Evolutionary conservation across 2,797 vertebrate genomes (phyloP).

Genomic region (Arrhamphus sclerolepis): DNA sequence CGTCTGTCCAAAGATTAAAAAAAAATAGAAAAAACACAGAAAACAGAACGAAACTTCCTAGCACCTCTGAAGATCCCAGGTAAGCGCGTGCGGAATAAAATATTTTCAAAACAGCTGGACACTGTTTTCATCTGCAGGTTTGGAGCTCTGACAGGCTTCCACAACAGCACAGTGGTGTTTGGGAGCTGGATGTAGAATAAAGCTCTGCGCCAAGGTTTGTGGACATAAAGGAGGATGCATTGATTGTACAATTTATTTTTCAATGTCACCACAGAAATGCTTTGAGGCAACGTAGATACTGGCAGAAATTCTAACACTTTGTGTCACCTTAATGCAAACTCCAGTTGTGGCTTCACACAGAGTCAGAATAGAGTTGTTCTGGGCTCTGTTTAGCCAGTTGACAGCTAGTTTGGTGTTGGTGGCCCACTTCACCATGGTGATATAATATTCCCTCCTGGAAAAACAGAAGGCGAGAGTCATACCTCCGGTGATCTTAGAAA

Average conservation of each 20-base stretch:
- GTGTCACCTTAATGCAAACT: conserved; percentile 92
- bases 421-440: conserved; percentile 98
- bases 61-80: too few relatives aligned
- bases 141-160: neutral
- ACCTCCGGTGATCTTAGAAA: conserved; percentile 5
- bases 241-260: neutral
- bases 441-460: conserved; percentile 90
- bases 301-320: conserved; percentile 14
- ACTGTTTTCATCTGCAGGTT: neutral
- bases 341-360: conserved; percentile 96
- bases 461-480: conserved; percentile 25
- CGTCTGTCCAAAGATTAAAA: too few relatives aligned
- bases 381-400: conserved; percentile 97
- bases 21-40: too few relatives aligned
- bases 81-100: neutral
- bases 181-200: conserved; percentile 3
- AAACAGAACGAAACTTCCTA: too few relatives aligned
- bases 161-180: neutral
- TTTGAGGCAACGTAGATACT: neutral
- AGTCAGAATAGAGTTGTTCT: conserved; percentile 96
- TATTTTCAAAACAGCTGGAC: neutral
- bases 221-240: neutral
- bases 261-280: neutral
- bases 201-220: neutral
- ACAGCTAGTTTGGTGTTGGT: conserved; percentile 97